These are phyloP conservation scores for Enteromius paludinosus DNA, from an alignment of 2,797 vertebrate species.

Conservation along the genomic window DNA sequence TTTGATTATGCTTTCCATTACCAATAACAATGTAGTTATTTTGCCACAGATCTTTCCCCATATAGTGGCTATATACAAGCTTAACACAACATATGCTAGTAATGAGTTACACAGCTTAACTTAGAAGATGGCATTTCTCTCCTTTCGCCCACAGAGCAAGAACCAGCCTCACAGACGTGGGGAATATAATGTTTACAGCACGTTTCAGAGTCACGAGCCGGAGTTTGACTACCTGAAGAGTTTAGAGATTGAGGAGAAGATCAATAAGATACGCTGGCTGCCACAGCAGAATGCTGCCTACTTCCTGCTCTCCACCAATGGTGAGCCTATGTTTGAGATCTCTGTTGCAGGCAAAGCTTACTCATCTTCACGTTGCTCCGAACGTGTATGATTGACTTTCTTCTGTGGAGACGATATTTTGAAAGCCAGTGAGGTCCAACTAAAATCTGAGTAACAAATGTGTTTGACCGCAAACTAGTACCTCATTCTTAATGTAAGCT, in stretches of 20 bases:
- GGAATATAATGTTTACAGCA: constrained; percentile 94
- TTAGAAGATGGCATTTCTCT: not conserved
- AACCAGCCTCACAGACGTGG: constrained; percentile 87
- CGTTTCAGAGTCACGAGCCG: constrained; percentile 91
- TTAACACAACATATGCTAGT: not conserved
- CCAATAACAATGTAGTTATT: not conserved
- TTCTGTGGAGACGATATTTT: not conserved
- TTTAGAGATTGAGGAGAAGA: constrained; percentile 91
- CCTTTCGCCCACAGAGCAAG: constrained; percentile 79
- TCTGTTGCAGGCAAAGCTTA: not conserved
- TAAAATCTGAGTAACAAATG: not conserved
- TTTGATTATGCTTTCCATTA: constrained; percentile 1
- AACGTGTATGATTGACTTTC: not conserved
- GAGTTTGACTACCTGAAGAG: constrained; percentile 94
- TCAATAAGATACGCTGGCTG: constrained; percentile 92
- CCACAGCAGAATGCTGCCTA: constrained; percentile 89
- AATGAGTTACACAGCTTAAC: not conserved
- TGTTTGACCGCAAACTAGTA: not conserved
- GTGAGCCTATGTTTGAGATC: constrained; percentile 64
- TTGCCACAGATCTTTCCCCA: too few relatives aligned
- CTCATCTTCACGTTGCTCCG: not conserved
- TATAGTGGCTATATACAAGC: not conserved
- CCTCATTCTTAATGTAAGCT: not conserved
- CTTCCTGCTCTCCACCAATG: constrained; percentile 89
- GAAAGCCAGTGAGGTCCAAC: not conserved